Evolutionary conservation across 2,888 invertebrate genomes (phyloP).

Genomic region (Apeira syringaria): DNA sequence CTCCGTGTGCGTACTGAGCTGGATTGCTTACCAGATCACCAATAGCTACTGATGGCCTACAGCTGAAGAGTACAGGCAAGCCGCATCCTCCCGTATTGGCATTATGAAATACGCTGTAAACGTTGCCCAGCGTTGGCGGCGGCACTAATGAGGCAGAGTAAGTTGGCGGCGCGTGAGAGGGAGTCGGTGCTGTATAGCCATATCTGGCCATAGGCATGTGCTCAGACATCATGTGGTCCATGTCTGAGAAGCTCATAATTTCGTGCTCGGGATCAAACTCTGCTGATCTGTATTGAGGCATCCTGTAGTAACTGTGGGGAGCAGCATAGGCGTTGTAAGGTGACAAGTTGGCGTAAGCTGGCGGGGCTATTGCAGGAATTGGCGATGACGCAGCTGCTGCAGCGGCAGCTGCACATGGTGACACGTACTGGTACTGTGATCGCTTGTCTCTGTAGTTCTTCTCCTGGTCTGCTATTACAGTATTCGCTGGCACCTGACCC

Average conservation of each 20-base stretch:
- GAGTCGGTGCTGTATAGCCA: conserved; percentile 35
- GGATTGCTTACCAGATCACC: conserved; percentile 52
- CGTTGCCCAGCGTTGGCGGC: conserved; percentile 39
- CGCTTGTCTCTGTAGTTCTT: conserved; percentile 43
- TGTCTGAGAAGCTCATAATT: conserved; percentile 57
- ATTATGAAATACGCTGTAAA: conserved; percentile 63
- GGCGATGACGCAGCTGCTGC: conserved; percentile 46
- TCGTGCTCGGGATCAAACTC: conserved; percentile 48
- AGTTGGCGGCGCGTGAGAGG: conserved; percentile 17
- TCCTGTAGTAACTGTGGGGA: conserved; percentile 40
- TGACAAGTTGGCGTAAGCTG: conserved; percentile 31
- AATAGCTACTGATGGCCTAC: conserved; percentile 61
- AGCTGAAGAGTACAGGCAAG: conserved; percentile 67
- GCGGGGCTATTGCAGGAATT: conserved; percentile 31
- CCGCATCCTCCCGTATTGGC: conserved; percentile 58
- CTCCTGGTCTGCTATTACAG: conserved; percentile 14
- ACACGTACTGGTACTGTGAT: conserved; percentile 43
- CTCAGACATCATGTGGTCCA: conserved; percentile 47
- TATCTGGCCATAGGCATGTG: conserved; percentile 54
- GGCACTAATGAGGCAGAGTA: conserved; percentile 26
- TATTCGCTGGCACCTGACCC: conserved; percentile 26
- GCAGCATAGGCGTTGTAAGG: conserved; percentile 34
- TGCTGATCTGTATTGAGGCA: conserved; percentile 47
- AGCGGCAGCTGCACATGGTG: conserved; percentile 56
- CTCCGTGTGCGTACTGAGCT: conserved; percentile 33